Percentiles rank a stretch among this genome's conserved stretches.
Conservation (phyloP, 1,140 invertebrate genomes). For the Psilanteris sp. region DNA sequence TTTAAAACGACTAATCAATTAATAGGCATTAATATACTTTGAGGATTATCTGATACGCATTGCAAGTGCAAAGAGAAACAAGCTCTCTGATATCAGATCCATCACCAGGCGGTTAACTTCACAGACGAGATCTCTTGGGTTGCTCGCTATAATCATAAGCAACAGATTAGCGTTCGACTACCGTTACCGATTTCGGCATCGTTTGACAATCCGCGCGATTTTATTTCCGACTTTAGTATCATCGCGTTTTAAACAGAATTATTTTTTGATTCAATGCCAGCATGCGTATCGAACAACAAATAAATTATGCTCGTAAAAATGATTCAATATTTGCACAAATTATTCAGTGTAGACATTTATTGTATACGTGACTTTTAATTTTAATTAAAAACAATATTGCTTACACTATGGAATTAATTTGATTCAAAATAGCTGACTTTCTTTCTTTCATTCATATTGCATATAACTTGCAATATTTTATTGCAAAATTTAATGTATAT, state of each 20-base stretch:
- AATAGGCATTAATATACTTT: conserved; percentile 30
- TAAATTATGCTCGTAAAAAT: conserved; percentile 2
- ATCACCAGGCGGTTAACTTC: conserved; percentile 37
- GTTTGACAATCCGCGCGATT: conserved; percentile 10
- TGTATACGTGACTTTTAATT: no score
- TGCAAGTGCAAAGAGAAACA: conserved; percentile 29
- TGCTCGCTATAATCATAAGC: conserved; percentile 11
- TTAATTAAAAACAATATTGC: no score
- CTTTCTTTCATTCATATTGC: no score
- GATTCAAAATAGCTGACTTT: no score
- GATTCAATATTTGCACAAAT: conserved; percentile 12
- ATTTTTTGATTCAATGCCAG: conserved; percentile 4
- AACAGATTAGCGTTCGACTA: conserved; percentile 27
- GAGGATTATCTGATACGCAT: conserved; percentile 30
- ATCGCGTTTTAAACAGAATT: conserved; percentile 13
- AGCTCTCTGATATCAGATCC: conserved; percentile 9
- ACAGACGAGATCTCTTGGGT: conserved; percentile 16
- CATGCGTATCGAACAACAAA: neutral
- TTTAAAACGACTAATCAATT: conserved; percentile 18
- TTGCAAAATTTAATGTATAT: no score
- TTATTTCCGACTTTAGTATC: conserved; percentile 22
- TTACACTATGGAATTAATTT: no score
- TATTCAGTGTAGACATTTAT: conserved; percentile 7
- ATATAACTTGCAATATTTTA: no score
- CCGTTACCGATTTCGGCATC: conserved; percentile 4